These are phyloP conservation scores for Drosophila parvula DNA, from an alignment of 1,140 invertebrate genomes.

Conservation along the genomic window DNA sequence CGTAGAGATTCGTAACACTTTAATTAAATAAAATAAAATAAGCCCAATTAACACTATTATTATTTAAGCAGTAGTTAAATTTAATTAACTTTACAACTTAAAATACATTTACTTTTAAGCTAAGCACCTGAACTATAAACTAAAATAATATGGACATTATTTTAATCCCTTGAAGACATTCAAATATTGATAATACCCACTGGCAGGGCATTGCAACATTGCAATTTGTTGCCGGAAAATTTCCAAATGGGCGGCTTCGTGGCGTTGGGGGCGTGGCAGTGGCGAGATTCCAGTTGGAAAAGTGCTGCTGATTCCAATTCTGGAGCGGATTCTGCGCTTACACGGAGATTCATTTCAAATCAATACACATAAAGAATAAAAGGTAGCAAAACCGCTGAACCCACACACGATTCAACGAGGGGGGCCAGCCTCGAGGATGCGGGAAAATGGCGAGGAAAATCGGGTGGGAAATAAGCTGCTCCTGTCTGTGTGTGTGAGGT, in stretches of 20 bases:
- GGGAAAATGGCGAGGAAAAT: conserved; percentile 12
- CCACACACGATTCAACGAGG: conserved; percentile 25
- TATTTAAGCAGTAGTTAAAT: no score
- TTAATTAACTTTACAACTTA: no score
- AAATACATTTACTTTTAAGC: no score
- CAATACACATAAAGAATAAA: conserved; percentile 80
- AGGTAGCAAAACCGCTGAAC: conserved; percentile 55
- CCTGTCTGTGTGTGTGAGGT: no score
- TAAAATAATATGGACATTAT: no score
- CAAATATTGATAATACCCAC: not conserved
- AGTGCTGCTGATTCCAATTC: conserved; percentile 16
- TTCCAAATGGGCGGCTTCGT: conserved; percentile 7
- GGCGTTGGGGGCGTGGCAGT: not conserved
- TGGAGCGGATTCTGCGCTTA: conserved; percentile 56
- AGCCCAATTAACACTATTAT: no score
- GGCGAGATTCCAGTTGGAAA: conserved; percentile 18
- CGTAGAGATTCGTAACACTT: no score
- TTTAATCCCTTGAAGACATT: not conserved
- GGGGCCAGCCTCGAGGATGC: no score
- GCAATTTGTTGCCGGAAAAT: conserved; percentile 21
- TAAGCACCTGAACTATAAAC: no score
- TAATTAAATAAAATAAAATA: no score
- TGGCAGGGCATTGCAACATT: conserved; percentile 11
- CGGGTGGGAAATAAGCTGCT: conserved; percentile 8
- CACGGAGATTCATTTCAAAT: conserved; percentile 78